Evolutionary conservation across 2,113 vertebrate genomes (phyloP).

Genomic region (Riparia riparia): DNA sequence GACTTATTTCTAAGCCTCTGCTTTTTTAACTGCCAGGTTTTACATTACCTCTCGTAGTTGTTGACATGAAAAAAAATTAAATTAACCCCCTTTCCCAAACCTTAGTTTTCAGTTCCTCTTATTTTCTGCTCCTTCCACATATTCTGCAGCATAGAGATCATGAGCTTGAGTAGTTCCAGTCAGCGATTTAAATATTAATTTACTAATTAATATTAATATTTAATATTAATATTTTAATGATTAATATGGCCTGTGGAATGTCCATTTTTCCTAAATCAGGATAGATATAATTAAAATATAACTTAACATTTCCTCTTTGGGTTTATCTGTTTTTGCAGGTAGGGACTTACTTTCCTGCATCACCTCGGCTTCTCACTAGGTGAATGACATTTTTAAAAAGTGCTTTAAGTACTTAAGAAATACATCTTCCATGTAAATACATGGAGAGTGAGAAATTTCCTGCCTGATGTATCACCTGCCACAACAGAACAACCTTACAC

Average conservation of each 20-base stretch:
- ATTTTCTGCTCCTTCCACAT: background rate
- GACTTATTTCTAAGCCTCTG: constrained; percentile 30
- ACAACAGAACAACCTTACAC: background rate
- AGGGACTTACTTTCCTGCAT: background rate
- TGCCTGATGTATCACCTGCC: background rate
- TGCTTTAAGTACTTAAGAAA: background rate
- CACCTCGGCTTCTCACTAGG: background rate
- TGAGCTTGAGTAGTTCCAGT: background rate
- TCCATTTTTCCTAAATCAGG: background rate
- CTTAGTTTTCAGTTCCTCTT: background rate
- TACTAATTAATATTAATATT: too few species aligned
- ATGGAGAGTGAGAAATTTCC: background rate
- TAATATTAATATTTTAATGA: too few species aligned
- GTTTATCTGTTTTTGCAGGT: background rate
- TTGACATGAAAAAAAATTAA: background rate
- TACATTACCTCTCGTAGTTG: background rate
- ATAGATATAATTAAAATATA: background rate
- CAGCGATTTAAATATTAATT: background rate
- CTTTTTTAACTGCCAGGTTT: constrained; percentile 32
- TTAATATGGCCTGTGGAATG: background rate
- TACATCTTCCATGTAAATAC: background rate
- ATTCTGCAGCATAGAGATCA: background rate
- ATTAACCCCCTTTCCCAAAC: background rate
- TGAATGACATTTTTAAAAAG: background rate
- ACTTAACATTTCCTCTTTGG: background rate